Evolutionary conservation across 2,113 vertebrate genomes (phyloP).

Genomic region (Clarias gariepinus): DNA sequence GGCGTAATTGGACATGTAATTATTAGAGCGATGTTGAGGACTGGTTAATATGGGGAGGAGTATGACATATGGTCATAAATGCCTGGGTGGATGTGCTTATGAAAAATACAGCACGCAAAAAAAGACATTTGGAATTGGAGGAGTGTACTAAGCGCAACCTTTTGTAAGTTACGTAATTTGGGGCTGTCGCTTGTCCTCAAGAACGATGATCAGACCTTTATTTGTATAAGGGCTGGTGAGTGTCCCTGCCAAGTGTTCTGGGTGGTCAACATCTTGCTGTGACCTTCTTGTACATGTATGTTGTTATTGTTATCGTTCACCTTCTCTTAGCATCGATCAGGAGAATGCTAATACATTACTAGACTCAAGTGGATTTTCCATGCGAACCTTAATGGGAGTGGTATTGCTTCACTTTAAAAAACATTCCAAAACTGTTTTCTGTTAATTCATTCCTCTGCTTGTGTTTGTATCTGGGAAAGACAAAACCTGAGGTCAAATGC

Average conservation of each 20-base stretch:
- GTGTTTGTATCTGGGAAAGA: not conserved
- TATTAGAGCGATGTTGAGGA: constrained; percentile 50
- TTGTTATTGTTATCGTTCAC: constrained; percentile 50
- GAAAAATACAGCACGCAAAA: constrained; percentile 19
- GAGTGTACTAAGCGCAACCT: not conserved
- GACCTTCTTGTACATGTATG: constrained; percentile 46
- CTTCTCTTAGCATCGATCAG: constrained; percentile 48
- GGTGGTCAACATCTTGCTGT: constrained; percentile 1
- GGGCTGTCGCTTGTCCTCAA: not conserved
- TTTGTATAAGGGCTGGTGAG: not conserved
- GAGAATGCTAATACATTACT: constrained; percentile 44
- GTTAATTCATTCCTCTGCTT: not conserved
- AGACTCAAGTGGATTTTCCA: constrained; percentile 40
- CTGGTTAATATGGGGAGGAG: constrained; percentile 43
- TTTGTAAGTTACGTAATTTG: not conserved
- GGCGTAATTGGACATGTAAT: constrained; percentile 51
- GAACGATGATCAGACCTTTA: not conserved
- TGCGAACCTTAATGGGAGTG: not conserved
- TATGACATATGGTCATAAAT: constrained; percentile 51
- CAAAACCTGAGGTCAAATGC: not conserved
- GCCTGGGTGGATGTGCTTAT: constrained; percentile 34
- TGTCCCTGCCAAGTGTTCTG: not conserved
- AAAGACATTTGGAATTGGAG: not conserved
- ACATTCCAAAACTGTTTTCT: not conserved
- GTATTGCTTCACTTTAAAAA: constrained; percentile 32